Evolutionary conservation across 2,888 invertebrate genomes (phyloP).

Genomic region (Drosophila emarginata): DNA sequence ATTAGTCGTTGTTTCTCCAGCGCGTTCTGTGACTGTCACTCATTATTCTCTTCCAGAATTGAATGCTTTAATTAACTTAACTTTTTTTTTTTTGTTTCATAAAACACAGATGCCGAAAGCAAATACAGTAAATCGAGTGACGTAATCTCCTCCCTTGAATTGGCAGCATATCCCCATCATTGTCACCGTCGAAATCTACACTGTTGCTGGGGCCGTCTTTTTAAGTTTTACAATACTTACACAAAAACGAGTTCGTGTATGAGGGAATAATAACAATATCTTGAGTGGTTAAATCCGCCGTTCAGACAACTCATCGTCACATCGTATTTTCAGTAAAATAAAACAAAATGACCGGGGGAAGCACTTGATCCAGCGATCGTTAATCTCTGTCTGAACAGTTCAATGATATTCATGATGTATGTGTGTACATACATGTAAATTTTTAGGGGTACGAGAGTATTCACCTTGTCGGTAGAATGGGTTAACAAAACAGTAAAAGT

Average conservation of each 20-base stretch:
- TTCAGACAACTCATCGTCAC: not conserved
- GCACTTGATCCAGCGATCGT: not conserved
- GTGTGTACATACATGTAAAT: not conserved
- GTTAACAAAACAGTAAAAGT: not conserved
- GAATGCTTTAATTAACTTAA: conserved; percentile 18
- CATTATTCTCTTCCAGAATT: conserved; percentile 11
- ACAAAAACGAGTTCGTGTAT: not conserved
- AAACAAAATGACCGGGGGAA: not conserved
- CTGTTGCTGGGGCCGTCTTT: not conserved
- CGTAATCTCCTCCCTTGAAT: conserved; percentile 8
- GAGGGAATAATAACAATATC: not conserved
- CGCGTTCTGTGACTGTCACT: not conserved
- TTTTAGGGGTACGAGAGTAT: not conserved
- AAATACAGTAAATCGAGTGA: conserved; percentile 4
- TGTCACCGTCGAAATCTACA: not conserved
- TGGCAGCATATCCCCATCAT: not conserved
- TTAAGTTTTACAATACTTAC: not conserved
- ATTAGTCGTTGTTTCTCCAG: not conserved
- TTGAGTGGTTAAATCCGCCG: not conserved
- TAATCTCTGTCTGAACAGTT: not conserved
- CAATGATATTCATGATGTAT: not conserved
- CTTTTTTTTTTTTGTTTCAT: not conserved
- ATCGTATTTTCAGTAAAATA: too few species aligned
- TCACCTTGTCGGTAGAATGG: not conserved
- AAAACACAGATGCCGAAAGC: conserved; percentile 13